Conservation (phyloP, 2,113 vertebrate genomes). For the Anarhynchus alexandrinus region DNA sequence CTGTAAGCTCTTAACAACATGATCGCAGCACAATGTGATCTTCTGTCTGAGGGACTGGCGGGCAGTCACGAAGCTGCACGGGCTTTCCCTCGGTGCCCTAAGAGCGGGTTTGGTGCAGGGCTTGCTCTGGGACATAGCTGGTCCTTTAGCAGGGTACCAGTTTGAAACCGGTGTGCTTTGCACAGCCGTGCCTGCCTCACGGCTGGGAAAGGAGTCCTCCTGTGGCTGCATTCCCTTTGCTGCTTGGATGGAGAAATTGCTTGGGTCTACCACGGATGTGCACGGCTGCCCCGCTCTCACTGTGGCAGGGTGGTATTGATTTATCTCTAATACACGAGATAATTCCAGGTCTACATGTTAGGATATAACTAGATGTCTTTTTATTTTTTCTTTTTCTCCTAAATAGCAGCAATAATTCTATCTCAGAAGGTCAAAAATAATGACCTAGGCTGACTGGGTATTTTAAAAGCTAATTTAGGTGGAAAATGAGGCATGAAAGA, state of each 20-base stretch:
- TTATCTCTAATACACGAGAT: background rate
- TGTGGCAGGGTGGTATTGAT: background rate
- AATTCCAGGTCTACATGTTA: background rate
- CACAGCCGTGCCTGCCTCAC: accelerated
- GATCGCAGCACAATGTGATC: background rate
- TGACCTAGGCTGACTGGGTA: background rate
- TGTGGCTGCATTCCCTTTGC: background rate
- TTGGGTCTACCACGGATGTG: background rate
- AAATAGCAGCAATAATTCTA: background rate
- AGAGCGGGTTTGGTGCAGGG: background rate
- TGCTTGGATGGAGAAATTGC: background rate
- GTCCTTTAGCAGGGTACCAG: background rate
- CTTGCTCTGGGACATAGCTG: background rate
- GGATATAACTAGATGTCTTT: background rate
- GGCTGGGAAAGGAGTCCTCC: background rate
- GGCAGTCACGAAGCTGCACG: accelerated
- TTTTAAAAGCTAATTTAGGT: constrained; percentile 23
- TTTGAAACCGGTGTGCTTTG: background rate
- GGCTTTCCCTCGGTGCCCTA: background rate
- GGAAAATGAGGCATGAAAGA: constrained; percentile 20
- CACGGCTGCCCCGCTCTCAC: background rate
- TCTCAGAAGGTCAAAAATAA: constrained; percentile 7
- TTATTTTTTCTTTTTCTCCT: accelerated
- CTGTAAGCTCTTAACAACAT: background rate
- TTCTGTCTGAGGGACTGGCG: background rate